These are phyloP conservation scores for Peromyscus aztecus DNA, from an alignment of 2,797 vertebrate genomes.

Conservation along the genomic window DNA sequence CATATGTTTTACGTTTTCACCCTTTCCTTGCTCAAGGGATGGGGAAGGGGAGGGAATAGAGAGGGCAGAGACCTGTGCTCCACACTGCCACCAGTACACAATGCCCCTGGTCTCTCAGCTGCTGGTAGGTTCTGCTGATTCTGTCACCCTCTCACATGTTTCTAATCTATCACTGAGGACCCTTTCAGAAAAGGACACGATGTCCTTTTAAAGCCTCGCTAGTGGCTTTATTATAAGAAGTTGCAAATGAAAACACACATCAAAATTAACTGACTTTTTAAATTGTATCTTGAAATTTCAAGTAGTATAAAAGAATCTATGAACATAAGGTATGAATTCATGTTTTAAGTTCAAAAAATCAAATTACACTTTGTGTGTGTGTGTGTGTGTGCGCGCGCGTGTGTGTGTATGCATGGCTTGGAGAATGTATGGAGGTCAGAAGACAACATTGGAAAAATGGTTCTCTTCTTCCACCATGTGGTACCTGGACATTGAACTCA, in stretches of 20 bases:
- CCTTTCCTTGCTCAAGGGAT: background rate
- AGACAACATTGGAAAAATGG: background rate
- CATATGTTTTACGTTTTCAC: background rate
- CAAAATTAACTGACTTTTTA: background rate
- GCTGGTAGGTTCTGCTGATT: background rate
- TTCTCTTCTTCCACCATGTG: background rate
- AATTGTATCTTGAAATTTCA: constrained; percentile 46
- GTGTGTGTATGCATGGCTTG: background rate
- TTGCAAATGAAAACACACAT: background rate
- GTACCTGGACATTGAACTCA: background rate
- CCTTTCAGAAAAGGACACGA: background rate
- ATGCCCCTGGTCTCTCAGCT: background rate
- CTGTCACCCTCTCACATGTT: background rate
- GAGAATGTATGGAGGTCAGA: background rate
- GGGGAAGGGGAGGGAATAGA: no score
- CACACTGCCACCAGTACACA: background rate
- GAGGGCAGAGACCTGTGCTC: background rate
- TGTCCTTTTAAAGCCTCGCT: background rate
- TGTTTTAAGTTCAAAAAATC: background rate
- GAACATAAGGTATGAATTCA: background rate
- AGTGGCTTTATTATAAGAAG: background rate
- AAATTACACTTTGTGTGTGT: background rate
- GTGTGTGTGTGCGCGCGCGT: background rate
- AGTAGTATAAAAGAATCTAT: constrained; percentile 3
- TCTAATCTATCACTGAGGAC: background rate